A percentile compares a stretch with the other conserved stretches of the same genome.
Conservation (phyloP, 2,113 vertebrate genomes). For the cattle (Bos taurus) region DNA sequence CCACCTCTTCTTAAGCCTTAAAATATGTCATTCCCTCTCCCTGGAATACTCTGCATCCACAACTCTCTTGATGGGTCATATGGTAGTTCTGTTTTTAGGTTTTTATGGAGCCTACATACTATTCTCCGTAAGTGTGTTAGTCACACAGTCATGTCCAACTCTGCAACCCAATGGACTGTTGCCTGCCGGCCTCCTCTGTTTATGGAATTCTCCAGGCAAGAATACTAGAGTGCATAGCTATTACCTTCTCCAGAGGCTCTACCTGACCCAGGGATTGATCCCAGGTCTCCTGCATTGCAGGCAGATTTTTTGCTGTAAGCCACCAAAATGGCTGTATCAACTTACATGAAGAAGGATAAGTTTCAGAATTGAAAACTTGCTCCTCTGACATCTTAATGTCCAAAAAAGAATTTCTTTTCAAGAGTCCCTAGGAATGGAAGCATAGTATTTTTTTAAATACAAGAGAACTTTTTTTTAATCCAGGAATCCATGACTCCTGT, state of each 20-base stretch:
- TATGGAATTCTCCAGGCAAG: background rate
- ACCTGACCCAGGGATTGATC: background rate
- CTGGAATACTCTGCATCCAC: background rate
- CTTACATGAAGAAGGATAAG: background rate
- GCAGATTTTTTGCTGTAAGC: background rate
- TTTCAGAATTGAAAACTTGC: slow-evolving; percentile 6
- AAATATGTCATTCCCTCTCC: background rate
- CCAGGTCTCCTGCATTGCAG: background rate
- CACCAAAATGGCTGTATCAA: background rate
- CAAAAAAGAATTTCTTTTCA: background rate
- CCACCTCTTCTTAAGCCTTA: background rate
- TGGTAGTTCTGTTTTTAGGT: background rate
- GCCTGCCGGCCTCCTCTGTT: background rate
- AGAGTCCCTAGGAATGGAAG: background rate
- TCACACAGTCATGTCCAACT: background rate
- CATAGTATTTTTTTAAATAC: slow-evolving; percentile 12
- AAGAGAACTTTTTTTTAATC: slow-evolving; percentile 8
- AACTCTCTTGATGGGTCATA: background rate
- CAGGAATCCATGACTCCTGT: slow-evolving; percentile 60
- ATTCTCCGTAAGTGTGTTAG: background rate
- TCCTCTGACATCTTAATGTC: background rate
- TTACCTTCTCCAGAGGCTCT: background rate
- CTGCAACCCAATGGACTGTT: background rate
- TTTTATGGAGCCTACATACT: background rate
- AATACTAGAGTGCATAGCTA: background rate